Evolutionary conservation across 2,888 invertebrate species (phyloP), one percentile per base, ranked within the genome.

Genomic region (Archaeoteleia sp.): DNA sequence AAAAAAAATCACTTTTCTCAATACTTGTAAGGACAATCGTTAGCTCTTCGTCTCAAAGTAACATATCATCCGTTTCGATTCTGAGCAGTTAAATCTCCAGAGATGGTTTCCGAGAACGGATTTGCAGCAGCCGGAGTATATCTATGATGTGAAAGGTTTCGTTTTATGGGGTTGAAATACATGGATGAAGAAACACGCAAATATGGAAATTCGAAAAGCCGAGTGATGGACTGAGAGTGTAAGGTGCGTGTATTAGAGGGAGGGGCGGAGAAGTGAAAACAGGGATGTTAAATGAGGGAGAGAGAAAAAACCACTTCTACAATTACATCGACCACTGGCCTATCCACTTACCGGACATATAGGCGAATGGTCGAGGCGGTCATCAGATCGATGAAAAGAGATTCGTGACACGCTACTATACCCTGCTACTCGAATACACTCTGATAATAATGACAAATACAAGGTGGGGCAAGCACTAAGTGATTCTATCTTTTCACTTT

Each of bases 331-430:
- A 57, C 57, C 61, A 40, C 61, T 10, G 37, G 45, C 57, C 78
- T 73, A 74, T 76, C 77, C 73, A 74, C 74, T 78, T 78, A 76
- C 72, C 70, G 58, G 66, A 62, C 69, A 72, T 48, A 57, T 42
- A 54, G 37, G 43, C 49, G 49, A 76, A 73, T 73, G 74, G 70
- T 75, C 70, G 71, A 72, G 76, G 71, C 67, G 80, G 78, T 80
- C 80, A 80, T 80, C 77, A 81, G 78, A 82, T 82, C 79, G 81
- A 82, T 82, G 81, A 81, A 78, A 76, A 78, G 78, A 80, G 78
- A 81, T 80, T 80, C 76, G 76, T 76, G 78, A 76, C 78, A 81
- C 80, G 80, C 78, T 72, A 77, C 71, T 72, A 58, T 42, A 25
- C 34, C 53, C 51, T 57, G 39, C 42, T 57, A 37, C 53, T 65